Conservation (phyloP, 2,113 vertebrate species). For the Ovibos moschatus region DNA sequence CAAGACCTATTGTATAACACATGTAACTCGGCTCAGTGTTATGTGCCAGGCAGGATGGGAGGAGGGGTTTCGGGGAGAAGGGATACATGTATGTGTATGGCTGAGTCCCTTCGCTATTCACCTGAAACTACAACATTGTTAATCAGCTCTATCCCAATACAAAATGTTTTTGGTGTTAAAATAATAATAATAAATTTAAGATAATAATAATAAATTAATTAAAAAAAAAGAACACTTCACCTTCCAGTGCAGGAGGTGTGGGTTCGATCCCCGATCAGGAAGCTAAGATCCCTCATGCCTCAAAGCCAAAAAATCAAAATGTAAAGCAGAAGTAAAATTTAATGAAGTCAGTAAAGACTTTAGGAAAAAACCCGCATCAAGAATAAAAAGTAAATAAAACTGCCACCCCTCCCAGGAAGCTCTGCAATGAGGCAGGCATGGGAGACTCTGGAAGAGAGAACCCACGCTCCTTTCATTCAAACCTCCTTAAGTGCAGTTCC, state of each 20-base stretch:
- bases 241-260: background rate
- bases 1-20: background rate
- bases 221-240: background rate
- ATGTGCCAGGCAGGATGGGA: background rate
- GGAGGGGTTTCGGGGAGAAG: background rate
- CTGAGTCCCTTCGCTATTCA: background rate
- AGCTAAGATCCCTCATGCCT: background rate
- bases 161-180: background rate
- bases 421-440: background rate
- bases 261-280: fast-evolving
- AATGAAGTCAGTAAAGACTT: background rate
- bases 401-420: background rate
- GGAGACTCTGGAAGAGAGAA: background rate
- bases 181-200: background rate
- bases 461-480: background rate
- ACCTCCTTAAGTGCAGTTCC: background rate
- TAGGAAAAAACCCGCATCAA: background rate
- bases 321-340: background rate
- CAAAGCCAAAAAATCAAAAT: background rate
- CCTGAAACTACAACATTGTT: background rate
- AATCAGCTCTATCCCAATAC: background rate
- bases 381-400: background rate
- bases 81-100: background rate
- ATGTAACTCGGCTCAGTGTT: background rate
- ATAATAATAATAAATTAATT: background rate